Evolutionary conservation across 2,888 invertebrate genomes (phyloP).

Genomic region (Archaeoteleia sp.): DNA sequence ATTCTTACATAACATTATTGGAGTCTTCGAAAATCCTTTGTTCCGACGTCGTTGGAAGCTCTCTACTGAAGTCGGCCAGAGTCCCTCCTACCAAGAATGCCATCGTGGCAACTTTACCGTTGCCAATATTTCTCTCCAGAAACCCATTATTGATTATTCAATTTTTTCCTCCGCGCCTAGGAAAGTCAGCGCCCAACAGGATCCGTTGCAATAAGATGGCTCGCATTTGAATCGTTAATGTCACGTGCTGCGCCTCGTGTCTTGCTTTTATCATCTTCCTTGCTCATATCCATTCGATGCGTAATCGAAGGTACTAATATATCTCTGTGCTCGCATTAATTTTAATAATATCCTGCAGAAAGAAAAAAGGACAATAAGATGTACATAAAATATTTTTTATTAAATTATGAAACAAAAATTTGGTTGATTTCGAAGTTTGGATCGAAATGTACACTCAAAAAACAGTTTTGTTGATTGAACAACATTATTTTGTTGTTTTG

Average conservation of each 20-base stretch:
- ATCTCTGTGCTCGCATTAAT: too few species aligned
- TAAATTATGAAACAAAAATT: too few species aligned
- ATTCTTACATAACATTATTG: constrained; percentile 35
- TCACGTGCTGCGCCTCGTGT: constrained; percentile 32
- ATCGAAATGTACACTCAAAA: too few species aligned
- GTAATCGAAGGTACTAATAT: constrained; percentile 9
- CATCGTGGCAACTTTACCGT: constrained; percentile 18
- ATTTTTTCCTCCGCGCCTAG: constrained; percentile 31
- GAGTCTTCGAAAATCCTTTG: constrained; percentile 27
- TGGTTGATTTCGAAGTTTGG: too few species aligned
- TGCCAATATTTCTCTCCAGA: constrained; percentile 37
- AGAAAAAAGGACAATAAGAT: too few species aligned
- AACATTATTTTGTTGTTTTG: too few species aligned
- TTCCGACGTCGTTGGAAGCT: constrained; percentile 19
- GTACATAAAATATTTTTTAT: too few species aligned
- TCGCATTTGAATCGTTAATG: constrained; percentile 47
- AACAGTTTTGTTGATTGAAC: too few species aligned
- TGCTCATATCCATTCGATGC: constrained; percentile 28
- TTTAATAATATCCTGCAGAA: too few species aligned
- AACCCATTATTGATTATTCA: constrained; percentile 43
- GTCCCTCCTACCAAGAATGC: constrained; percentile 13
- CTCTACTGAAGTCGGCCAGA: constrained; percentile 16
- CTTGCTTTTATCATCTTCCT: constrained; percentile 36
- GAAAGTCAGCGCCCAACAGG: constrained; percentile 30
- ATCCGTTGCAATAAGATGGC: constrained; percentile 44